Evolutionary conservation across 2,888 invertebrate species (phyloP).

Genomic region (Drosophila robusta): DNA sequence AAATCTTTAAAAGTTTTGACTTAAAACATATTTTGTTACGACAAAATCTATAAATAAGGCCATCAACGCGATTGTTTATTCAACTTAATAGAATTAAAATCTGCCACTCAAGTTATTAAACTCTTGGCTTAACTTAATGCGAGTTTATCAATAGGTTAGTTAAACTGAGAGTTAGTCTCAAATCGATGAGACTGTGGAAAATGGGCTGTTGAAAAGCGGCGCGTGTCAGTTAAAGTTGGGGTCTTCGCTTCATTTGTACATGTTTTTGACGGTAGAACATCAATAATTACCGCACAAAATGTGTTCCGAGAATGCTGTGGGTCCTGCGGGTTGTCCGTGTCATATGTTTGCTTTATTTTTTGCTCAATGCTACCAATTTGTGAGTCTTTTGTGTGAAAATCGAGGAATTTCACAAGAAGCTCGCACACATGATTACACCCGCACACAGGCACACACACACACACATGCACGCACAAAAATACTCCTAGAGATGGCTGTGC

Average conservation of each 20-base stretch:
- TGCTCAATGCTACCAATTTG: conserved; percentile 22
- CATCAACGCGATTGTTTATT: too few species aligned
- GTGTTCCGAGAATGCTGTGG: conserved; percentile 26
- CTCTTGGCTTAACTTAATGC: too few species aligned
- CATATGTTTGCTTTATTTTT: conserved; percentile 42
- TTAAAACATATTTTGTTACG: too few species aligned
- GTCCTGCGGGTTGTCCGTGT: conserved; percentile 30
- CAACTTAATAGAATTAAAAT: too few species aligned
- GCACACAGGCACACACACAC: conserved; percentile 5
- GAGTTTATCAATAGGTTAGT: background rate
- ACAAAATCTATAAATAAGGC: too few species aligned
- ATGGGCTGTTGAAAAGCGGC: too few species aligned
- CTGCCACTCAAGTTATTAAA: too few species aligned
- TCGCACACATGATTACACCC: conserved; percentile 17
- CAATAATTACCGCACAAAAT: conserved; percentile 67
- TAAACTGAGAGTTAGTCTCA: too few species aligned
- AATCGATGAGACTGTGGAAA: background rate
- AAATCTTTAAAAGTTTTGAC: too few species aligned
- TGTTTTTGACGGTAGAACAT: conserved; percentile 59
- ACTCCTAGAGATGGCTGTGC: conserved; percentile 46
- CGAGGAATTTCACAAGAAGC: conserved; percentile 64
- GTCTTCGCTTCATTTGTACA: conserved; percentile 25
- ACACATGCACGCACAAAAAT: conserved; percentile 3
- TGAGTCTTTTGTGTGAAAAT: conserved; percentile 48
- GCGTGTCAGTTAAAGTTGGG: conserved; percentile 1